A percentile compares a stretch with the other conserved stretches of the same genome.
Conservation (phyloP, 2,113 vertebrate genomes). For the Gymnogyps californianus region DNA sequence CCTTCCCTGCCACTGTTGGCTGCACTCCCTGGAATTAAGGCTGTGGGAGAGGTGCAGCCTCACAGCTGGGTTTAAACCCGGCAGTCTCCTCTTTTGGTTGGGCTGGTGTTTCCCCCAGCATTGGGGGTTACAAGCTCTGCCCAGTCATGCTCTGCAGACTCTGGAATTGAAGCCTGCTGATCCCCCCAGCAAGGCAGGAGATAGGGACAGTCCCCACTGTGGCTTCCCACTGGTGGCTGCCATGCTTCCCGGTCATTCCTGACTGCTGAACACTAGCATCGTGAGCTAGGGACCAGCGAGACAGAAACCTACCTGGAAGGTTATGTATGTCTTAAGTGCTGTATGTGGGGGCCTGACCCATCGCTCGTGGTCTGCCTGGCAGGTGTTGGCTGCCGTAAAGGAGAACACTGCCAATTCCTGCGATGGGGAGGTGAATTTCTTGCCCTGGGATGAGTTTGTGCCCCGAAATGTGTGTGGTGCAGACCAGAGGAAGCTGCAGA, state of each 20-base stretch:
- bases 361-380: not conserved
- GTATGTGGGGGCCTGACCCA: not conserved
- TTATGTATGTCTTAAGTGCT: not conserved
- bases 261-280: not conserved
- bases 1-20: not conserved
- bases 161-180: not conserved
- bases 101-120: not conserved
- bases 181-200: not conserved
- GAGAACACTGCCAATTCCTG: not conserved
- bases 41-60: not conserved
- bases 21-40: not conserved
- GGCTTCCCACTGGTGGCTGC: not conserved
- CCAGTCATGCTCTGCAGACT: not conserved
- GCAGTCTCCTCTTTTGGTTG: not conserved
- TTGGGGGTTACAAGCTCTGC: not conserved
- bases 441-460: not conserved
- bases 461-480: not conserved
- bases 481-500: not conserved
- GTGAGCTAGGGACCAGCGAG: fast-evolving
- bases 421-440: not conserved
- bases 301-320: not conserved
- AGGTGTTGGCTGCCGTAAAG: fast-evolving
- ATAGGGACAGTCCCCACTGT: not conserved
- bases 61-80: not conserved
- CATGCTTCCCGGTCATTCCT: fast-evolving